phyloP scores from a whole-genome alignment of 2,797 vertebrate species.

The Platyrinchus mystaceus region DNA sequence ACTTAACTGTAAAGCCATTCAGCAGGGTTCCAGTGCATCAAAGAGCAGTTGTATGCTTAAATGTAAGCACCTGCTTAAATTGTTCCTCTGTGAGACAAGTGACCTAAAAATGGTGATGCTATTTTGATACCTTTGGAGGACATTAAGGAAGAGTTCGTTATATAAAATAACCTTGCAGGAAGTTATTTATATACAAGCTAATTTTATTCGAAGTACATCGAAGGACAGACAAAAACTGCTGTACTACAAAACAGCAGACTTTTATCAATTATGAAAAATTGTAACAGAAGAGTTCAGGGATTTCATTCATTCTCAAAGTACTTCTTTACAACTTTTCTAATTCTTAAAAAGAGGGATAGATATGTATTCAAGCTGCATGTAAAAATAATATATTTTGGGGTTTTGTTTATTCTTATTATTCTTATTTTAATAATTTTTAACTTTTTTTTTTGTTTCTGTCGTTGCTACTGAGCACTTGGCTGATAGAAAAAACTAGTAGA shows the following conservation, averaged over 20 bases:
- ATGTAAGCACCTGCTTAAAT: background rate
- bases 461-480: background rate
- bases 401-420: background rate
- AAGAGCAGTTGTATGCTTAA: background rate
- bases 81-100: background rate
- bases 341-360: background rate
- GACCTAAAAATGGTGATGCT: slow-evolving; percentile 21
- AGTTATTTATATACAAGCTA: slow-evolving; percentile 33
- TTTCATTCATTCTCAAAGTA: background rate
- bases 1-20: background rate
- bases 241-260: background rate
- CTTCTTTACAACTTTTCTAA: background rate
- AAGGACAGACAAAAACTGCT: slow-evolving; percentile 14
- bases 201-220: slow-evolving; percentile 38
- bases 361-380: background rate
- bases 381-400: background rate
- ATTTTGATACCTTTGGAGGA: slow-evolving; percentile 16
- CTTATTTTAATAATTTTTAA: background rate
- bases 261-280: background rate
- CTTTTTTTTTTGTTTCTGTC: background rate
- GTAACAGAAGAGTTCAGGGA: background rate
- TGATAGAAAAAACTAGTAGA: background rate
- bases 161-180: slow-evolving; percentile 14
- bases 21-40: background rate
- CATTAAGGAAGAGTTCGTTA: background rate